phyloP scores from a whole-genome alignment of 2,888 invertebrate species.

The Sylvicola cinctus region DNA sequence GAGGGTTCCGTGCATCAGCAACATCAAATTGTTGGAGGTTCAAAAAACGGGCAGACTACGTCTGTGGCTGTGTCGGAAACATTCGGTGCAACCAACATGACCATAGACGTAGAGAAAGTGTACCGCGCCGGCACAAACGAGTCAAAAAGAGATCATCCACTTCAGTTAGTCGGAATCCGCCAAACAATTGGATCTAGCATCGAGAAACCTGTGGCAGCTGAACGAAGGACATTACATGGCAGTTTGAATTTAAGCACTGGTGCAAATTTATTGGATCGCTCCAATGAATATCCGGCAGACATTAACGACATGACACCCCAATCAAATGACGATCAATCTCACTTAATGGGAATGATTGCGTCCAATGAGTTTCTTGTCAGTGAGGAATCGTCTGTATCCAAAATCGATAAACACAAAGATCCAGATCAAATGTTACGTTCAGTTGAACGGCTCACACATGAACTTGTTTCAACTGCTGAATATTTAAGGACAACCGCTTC shows the following conservation, averaged over 20 bases:
- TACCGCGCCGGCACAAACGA: constrained; percentile 11
- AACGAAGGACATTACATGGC: constrained; percentile 8
- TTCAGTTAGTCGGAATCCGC: constrained; percentile 5
- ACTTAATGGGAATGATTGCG: constrained; percentile 20
- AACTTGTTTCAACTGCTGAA: constrained; percentile 41
- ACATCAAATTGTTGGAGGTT: constrained; percentile 7
- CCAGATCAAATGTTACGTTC: constrained; percentile 48
- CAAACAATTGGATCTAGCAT: constrained; percentile 5
- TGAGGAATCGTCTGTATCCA: constrained; percentile 11
- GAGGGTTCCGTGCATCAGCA: constrained; percentile 4
- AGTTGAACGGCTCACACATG: constrained; percentile 39
- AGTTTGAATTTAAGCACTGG: constrained; percentile 16
- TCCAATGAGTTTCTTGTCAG: constrained; percentile 29
- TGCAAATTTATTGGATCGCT: constrained; percentile 12
- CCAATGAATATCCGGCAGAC: constrained; percentile 28
- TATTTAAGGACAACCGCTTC: constrained; percentile 29
- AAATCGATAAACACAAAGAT: constrained; percentile 31
- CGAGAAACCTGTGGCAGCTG: constrained; percentile 13
- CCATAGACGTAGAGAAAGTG: constrained; percentile 32
- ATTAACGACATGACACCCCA: constrained; percentile 23
- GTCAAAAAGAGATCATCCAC: constrained; percentile 11
- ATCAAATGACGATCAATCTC: neutral
- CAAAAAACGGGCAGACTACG: constrained; percentile 62
- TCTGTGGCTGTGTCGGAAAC: constrained; percentile 37
- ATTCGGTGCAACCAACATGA: constrained; percentile 25